Evolutionary conservation across 2,888 invertebrate species (phyloP), one percentile per base, ranked within the genome.

Genomic region (Pterostichus niger): DNA sequence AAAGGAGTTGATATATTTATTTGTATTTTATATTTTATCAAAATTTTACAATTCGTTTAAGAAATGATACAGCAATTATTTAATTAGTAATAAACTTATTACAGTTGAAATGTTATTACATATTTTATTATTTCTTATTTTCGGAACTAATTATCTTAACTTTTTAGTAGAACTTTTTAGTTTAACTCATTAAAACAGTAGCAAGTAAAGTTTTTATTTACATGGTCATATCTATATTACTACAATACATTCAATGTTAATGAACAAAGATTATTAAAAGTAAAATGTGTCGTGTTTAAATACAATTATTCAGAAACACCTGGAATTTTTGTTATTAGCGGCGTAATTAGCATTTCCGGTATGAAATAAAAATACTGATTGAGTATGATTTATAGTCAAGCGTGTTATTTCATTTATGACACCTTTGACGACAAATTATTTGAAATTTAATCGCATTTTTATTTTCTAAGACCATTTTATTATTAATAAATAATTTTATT

Each of bases 321-420:
- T 64, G 64, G 64, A 64, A 35, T 35, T 64, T 64, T 64, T 64
- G 64, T 64, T 33, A 64, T 64, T 64, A 33, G 64, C 13, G 13
- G n/a, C 11, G 64, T 35, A 64, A 64, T 64, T 64, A 35, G n/a
- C 33, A 64, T 64, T 64, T 64, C 64, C 64, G 64, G n/a, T 49
- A 49, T 49, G 33, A 64, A 64, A 64, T 64, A 64, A 64, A 64
- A 64, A 64, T 59, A 59, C 4, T 61, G 31, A 61, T 31, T 31
- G 33, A n/a, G 31, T 61, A 33, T n/a, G 31, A 31, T 5, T 9
- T 61, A 33, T 61, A 24, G 11, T 61, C 9, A 59, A 7, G 13
- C 17, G 5, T 3, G 7, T 17, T 7, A 1, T 56, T 10, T 56
- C 17, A 17, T 24, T 59, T 54, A 54, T 17, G 59, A 2, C 9